Base-by-base conservation (phyloP, 1,140 invertebrate genomes). In the Nymphalis io region DNA sequence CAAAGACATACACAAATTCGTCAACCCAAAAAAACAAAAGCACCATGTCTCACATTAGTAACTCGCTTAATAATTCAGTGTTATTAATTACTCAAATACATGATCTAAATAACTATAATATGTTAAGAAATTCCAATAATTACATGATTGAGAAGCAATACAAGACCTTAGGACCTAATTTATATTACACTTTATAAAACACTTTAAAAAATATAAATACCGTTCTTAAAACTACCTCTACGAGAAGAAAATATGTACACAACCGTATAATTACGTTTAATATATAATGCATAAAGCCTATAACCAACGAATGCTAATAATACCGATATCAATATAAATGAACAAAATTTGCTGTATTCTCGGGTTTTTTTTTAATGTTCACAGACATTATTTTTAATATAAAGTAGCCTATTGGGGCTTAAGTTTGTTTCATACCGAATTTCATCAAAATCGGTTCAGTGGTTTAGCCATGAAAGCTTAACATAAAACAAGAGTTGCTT, bases 141-240 rank as follows among this genome's bases (percentile, higher is more conserved):
- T 59, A 63, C 48, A 60, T 23, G 21, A 48, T 51, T 57, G 76
- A 69, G 51, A 68, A 46, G n/a, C 61, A 58, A 64, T 75, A 75
- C 39, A 65, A 15, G 62, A 68, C 13, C 70, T 65, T 75, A 72
- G 15, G 48, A 72, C 66, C 46, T 76, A 70, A 58, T 60, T 68
- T 76, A 76, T 70, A 72, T 68, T 76, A 74, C 74, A 74, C 16
- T 69, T 71, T 77, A 74, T 77, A 78, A 68, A 81, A 81, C 68
- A 77, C 78, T 72, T 77, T 81, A 82, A 76, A 85, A 86, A 87
- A 87, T 85, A 87, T 87, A 86, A 83, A 85, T 81, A 78, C 79
- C 68, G 73, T 70, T 80, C 72, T 76, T 82, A 76, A 69, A 55
- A 70, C 74, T 82, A 83, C 64, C 55, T 46, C 79, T 85, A 82